Conservation (phyloP, 2,113 vertebrate genomes). For the Carollia perspicillata region DNA sequence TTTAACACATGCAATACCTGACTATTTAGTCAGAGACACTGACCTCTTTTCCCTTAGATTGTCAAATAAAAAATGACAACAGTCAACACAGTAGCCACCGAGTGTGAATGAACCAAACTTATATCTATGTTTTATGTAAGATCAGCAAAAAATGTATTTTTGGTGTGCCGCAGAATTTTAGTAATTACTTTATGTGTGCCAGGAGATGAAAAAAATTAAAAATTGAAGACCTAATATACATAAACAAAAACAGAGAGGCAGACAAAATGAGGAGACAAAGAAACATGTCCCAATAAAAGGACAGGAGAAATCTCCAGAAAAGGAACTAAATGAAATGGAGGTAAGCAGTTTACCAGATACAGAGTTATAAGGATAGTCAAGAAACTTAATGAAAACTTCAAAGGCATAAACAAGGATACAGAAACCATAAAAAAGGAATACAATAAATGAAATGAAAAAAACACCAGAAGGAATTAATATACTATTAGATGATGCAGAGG, state of each 20-base stretch:
- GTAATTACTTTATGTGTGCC: neutral
- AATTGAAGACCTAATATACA: neutral
- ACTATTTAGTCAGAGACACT: neutral
- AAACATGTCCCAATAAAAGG: neutral
- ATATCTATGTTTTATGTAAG: neutral
- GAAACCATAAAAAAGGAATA: neutral
- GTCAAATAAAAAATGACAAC: neutral
- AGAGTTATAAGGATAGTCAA: neutral
- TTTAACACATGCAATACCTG: neutral
- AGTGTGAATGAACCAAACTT: neutral
- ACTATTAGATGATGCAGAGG: neutral
- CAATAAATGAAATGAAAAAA: neutral
- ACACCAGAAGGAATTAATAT: neutral
- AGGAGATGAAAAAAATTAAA: neutral
- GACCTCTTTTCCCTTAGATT: neutral
- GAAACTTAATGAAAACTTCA: neutral
- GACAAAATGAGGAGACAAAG: neutral
- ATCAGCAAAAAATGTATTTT: neutral
- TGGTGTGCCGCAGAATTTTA: neutral
- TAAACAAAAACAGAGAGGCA: neutral
- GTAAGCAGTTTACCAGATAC: neutral
- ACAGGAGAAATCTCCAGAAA: neutral
- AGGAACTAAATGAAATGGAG: neutral
- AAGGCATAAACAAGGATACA: neutral
- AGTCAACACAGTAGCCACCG: neutral